phyloP scores from a whole-genome alignment of 2,797 vertebrate genomes.

The Rhinogobio ventralis region DNA sequence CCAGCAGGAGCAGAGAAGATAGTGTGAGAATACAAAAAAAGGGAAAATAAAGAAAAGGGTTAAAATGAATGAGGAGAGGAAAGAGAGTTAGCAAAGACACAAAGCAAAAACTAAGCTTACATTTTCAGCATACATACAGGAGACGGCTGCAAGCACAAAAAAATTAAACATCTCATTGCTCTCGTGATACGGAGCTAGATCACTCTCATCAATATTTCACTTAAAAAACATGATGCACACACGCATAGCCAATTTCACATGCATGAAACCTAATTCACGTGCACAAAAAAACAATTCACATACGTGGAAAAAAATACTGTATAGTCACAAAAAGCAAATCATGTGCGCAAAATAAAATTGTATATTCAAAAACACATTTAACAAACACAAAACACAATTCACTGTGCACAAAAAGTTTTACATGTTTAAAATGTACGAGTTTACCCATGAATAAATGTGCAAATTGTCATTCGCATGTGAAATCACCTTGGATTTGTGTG shows the following conservation, averaged over 20 bases:
- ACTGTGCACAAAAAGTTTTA: not conserved
- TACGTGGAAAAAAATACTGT: not conserved
- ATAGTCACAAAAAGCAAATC: not conserved
- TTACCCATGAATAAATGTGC: not conserved
- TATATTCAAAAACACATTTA: not conserved
- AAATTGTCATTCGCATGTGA: not conserved
- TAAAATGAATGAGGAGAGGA: constrained; percentile 35
- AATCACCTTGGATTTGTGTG: not conserved
- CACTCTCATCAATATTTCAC: not conserved
- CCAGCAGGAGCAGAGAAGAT: not conserved
- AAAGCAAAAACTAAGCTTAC: constrained; percentile 20
- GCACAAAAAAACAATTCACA: not conserved
- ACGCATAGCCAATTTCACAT: not conserved
- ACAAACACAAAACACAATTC: not conserved
- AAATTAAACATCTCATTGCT: not conserved
- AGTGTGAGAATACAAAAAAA: constrained; percentile 30
- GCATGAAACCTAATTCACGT: not conserved
- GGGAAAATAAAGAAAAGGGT: constrained; percentile 32
- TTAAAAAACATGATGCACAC: not conserved
- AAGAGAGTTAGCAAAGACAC: constrained; percentile 43
- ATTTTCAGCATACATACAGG: not conserved
- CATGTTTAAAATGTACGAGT: not conserved
- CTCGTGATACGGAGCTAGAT: not conserved
- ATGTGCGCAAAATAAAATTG: too few species aligned
- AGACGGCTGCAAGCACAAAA: not conserved